Base-by-base conservation (phyloP, 2,888 invertebrate genomes). In the Scaptomyza cyrtandrae region DNA sequence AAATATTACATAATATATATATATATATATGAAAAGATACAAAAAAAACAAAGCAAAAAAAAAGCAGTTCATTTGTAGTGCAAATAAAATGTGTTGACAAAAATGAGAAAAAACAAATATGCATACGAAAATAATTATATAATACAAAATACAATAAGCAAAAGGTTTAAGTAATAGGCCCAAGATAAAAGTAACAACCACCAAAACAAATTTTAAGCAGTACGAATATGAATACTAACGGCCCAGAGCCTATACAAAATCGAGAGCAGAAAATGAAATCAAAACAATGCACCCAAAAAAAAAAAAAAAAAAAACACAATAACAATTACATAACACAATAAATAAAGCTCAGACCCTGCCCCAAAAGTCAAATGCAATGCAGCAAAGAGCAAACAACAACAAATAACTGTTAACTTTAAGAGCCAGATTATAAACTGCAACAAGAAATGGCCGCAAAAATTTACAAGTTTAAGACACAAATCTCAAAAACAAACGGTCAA, bases 91-190 rank as follows among this genome's bases (percentile, higher is more conserved):
- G 77, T 77, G 61, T 74, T 65, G 59, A 55, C 39, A 27, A 48
- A 41, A 55, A 9, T 27, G 33, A 41, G 29, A 29, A 3, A 27
- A n/a, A 44, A 24, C 52, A 62, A 65, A 48, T 62, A 80, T 60
- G 64, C 68, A 64, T 62, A 49, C 31, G 46, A 37, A 16, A 60
- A 61, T 24, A 70, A 19, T 61, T 39, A 27, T 24, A 24, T 24
- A 62, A 58, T 65, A 77, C 78, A 66, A 68, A 58, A 83, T 74
- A 86, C 85, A 81, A 86, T 86, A 81, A 86, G 85, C 66, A 78
- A 86, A 41, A 71, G 75, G 81, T 86, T 86, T 81, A 85, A 80
- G 78, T 80, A 67, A 81, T 86, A 80, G 85, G 87, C 87, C 85
- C 81, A 86, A 87, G 50, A 85, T 71, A 81, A 81, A 87, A 56